Evolutionary conservation across 2,113 vertebrate species (phyloP).

Genomic region (Carlito syrichta): DNA sequence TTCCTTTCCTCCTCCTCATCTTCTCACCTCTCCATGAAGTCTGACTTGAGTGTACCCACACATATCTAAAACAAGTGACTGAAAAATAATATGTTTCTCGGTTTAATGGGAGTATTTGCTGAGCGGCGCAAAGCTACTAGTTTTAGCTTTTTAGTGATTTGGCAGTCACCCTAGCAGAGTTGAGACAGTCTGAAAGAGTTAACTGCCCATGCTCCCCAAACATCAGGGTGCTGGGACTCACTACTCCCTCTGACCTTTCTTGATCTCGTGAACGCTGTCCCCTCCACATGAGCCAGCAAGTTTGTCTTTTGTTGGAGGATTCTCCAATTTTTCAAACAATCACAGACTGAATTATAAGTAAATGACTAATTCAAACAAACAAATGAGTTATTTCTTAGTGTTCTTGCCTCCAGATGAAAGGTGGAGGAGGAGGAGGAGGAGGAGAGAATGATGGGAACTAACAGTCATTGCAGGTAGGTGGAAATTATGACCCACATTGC

Average conservation of each 20-base stretch:
- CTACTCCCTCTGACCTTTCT: accelerated
- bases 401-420: background rate
- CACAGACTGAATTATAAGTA: background rate
- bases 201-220: background rate
- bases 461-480: background rate
- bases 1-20: accelerated
- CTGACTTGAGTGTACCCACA: background rate
- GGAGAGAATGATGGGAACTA: too few species aligned
- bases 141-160: background rate
- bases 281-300: accelerated
- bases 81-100: background rate
- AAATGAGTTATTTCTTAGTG: background rate
- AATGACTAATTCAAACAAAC: background rate
- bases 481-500: accelerated
- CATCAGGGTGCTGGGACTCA: accelerated
- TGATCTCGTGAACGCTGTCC: accelerated
- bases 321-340: background rate
- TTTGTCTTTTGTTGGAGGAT: background rate
- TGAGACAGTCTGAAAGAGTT: background rate
- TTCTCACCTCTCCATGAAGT: background rate
- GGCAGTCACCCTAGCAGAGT: background rate
- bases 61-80: background rate
- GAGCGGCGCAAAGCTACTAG: accelerated
- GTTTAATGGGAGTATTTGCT: background rate
- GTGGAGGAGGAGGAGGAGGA: background rate